Base-by-base conservation (phyloP, 2,797 vertebrate species). In the Saxicola maurus region DNA sequence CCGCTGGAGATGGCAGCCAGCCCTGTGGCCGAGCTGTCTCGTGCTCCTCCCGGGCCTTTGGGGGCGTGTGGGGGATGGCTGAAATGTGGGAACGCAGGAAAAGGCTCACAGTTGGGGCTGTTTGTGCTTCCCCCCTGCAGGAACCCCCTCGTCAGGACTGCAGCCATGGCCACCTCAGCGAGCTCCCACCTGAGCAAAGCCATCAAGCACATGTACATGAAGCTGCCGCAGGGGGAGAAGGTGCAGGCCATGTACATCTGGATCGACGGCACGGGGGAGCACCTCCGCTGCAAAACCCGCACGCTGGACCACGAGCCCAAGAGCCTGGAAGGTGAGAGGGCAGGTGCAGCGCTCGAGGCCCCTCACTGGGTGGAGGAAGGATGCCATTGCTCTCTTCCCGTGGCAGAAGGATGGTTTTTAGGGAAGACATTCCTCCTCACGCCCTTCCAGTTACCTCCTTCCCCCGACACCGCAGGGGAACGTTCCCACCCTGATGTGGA, bases 181-280 rank as follows among this genome's bases (percentile, higher is more conserved):
- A 99, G 99, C 91, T 97, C 99, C 85, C 97, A 97, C 68, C 94
- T 99, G 96, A 99, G 98, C 97, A 99, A 99, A 98, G 95, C 97
- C 91, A 98, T 99, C 55, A 99, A 99, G 97, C 97, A 98, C 94
- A 97, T 98, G 96, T 99, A 99, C 95, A 97, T 99, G 98, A 97
- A 98, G 35, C 98, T 99, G 92, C 98, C 98, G 1, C 99, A 99
- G 95, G 98, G 98, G 0, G 98, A 99, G 35, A 98, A 98, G 89
- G 98, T 99, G 30, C 99, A 99, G 77, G 99, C 98, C 75, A 99
- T 99, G 99, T 99, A 99, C 83, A 97, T 99, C 92, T 99, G 99
- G 99, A 98, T 99, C 2, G 99, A 99, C 9, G 99, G 99, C 14
- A 99, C 99, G 0, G 99, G 99, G 68, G 99, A 99, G 94, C 98